Evolutionary conservation across 2,113 vertebrate genomes (phyloP), one percentile per base, ranked within the genome.

Genomic region (Hypomesus transpacificus): DNA sequence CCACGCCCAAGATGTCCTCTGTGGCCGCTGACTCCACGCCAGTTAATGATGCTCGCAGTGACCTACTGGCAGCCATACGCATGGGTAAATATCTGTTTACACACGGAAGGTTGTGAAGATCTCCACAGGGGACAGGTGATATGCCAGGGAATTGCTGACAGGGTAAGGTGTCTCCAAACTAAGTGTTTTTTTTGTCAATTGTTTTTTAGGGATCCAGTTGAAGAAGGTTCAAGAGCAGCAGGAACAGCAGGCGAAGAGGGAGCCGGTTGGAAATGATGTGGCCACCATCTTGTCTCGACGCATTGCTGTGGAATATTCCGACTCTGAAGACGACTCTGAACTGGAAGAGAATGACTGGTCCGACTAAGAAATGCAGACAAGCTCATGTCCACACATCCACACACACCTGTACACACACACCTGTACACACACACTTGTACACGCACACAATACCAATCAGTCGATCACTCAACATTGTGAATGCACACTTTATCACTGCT

Each of bases 161-260:
- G 39, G 1, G 39, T 46, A 11, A 1, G 9, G 9, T 8, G 39
- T 46, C 8, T 22, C 21, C 26, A 34, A 62, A 21, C 59, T 26
- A 18, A n/a, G 39, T 74, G 18, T 54, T 5, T 28, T 2, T 6
- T 28, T 2, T 6, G 39, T 73, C 18, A 13, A 13, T 52, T 34
- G 4, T 16, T 22, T 3, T 66, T 24, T 77, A 98, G 97, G 97
- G 77, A 99, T 98, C 65, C 97, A 98, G 88, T 79, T 99, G 86
- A 98, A 98, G 67, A 99, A 99, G 82, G 96, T 97, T n/a, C 97
- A 99, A 87, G 97, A 99, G 82, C 96, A 97, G 75, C 95, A 96
- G 24, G 97, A 99, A 74, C 97, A 97, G 84, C 96, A 97, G 89
- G 97, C 96, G 0, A 96, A 95, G 89, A 91, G 93, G 0, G 95